Percentiles rank a stretch among this genome's conserved stretches.
These are phyloP conservation scores for Pinctada fucata DNA, from an alignment of 2,888 invertebrate genomes.

Conservation along the genomic window DNA sequence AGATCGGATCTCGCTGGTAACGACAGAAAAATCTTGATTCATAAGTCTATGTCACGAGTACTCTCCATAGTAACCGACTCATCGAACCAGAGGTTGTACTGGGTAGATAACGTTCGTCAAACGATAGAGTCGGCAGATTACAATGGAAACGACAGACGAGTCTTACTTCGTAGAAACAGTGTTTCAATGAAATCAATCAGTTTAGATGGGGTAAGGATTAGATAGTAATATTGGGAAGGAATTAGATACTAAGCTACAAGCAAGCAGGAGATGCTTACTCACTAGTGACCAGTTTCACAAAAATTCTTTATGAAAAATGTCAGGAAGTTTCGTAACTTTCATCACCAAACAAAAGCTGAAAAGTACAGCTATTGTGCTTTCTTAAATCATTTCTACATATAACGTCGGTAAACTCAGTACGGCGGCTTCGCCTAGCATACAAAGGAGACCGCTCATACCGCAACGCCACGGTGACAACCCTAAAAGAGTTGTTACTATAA, in stretches of 20 bases:
- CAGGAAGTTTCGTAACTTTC: too few relatives aligned
- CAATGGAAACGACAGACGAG: not conserved
- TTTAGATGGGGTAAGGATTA: constrained; percentile 4
- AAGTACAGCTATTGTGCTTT: too few relatives aligned
- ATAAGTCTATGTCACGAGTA: not conserved
- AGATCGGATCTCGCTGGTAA: not conserved
- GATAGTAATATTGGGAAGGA: not conserved
- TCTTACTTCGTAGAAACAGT: not conserved
- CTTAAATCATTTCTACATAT: too few relatives aligned
- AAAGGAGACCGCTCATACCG: too few relatives aligned
- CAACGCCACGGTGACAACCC: too few relatives aligned
- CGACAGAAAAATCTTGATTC: not conserved
- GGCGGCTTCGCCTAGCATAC: too few relatives aligned
- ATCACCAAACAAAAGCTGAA: too few relatives aligned
- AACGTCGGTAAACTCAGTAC: too few relatives aligned
- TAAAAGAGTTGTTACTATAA: too few relatives aligned
- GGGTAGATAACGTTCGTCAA: constrained; percentile 10
- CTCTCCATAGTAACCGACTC: not conserved
- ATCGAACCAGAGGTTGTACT: not conserved
- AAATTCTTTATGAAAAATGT: too few relatives aligned
- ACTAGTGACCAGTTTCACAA: not conserved
- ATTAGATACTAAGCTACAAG: not conserved
- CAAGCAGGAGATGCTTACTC: not conserved
- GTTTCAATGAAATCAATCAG: not conserved
- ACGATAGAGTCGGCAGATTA: constrained; percentile 13